Evolutionary conservation across 2,888 invertebrate genomes (phyloP), one percentile per base, ranked within the genome.

Genomic region (Leucoptera coffeella): DNA sequence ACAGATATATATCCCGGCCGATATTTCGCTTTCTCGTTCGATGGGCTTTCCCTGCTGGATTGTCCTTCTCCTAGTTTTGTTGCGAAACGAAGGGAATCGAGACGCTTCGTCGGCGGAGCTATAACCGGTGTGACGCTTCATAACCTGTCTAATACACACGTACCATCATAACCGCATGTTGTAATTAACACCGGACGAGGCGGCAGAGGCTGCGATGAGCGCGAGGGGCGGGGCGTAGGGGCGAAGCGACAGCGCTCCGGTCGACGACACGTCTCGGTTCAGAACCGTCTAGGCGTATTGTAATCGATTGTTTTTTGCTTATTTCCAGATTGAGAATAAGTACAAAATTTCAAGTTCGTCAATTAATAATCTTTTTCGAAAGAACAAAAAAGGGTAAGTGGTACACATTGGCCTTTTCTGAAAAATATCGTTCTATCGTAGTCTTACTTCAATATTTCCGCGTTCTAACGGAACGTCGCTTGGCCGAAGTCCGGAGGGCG

Each of bases 321-420:
- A 83, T 85, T 90, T 89, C 79, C 89, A 95, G 95, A 92, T 96
- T 83, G 93, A 94, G 85, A 90, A 91, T 85, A 96, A 95, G 87
- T 95, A 94, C 88, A 92, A 93, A 85, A 91, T 95, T 80, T 88
- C 91, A 78, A 86, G 91, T 80, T 85, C 89, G 78, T 90, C 91
- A 81, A 93, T 97, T 80, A 90, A 91, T 85, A 93, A 92, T 78
- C 86, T 96, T 76, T 96, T 90, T 87, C 95, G 96, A 84, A 91
- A 93, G 83, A 96, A 94, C 82, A 90, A 85, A 80, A 96, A 96
- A 82, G 96, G 96, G 95, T 95, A 89, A 89, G 93, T 88, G 74
- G 74, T 74, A 74, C 77, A 58, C 54, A 67, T 67, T 67, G 69
- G 67, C 67, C 58, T 67, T 48, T 73, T n/a, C n/a, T n/a, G n/a